Conservation (phyloP, 2,113 vertebrate species). For the Columba janthina region DNA sequence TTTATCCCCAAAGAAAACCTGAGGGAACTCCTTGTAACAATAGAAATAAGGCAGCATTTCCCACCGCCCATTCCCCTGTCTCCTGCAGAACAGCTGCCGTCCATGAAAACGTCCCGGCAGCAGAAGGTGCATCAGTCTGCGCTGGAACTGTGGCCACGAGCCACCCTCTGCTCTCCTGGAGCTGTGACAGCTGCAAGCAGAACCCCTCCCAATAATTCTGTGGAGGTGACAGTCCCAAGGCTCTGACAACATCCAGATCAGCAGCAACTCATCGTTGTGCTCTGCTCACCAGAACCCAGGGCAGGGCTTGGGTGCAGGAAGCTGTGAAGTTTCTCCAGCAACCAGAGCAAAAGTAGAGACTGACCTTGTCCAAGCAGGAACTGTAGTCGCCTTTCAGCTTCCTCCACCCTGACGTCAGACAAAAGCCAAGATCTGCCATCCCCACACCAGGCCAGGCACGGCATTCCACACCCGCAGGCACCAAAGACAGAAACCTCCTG, state of each 20-base stretch:
- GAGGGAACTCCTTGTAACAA: neutral
- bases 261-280: rapidly evolving
- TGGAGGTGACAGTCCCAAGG: neutral
- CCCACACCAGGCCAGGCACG: rapidly evolving
- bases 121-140: neutral
- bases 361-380: neutral
- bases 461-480: neutral
- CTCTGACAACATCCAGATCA: rapidly evolving
- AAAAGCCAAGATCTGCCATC: rapidly evolving
- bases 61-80: rapidly evolving
- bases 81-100: neutral
- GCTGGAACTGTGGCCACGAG: rapidly evolving
- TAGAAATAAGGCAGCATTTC: neutral
- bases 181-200: neutral
- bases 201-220: neutral
- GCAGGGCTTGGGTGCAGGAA: neutral
- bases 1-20: neutral
- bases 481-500: rapidly evolving
- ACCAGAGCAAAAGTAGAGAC: neutral
- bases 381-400: rapidly evolving
- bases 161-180: neutral
- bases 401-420: neutral
- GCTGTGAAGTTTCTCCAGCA: rapidly evolving
- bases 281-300: rapidly evolving
- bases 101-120: rapidly evolving